These are phyloP conservation scores for Dione juno DNA, from an alignment of 2,888 invertebrate genomes.

Conservation along the genomic window DNA sequence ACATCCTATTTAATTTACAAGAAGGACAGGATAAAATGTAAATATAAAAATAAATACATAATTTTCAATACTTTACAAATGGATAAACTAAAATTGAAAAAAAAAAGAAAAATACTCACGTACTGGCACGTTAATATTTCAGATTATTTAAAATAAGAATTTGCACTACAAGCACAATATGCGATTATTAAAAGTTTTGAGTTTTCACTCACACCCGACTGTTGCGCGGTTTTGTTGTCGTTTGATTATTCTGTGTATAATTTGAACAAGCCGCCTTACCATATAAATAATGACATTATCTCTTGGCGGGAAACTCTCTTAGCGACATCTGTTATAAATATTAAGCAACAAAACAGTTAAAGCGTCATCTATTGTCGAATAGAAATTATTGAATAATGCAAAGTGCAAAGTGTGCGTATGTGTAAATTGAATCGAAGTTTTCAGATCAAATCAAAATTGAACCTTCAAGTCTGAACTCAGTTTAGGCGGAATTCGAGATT, in stretches of 20 bases:
- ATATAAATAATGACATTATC: conserved; percentile 45
- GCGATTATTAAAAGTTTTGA: conserved; percentile 1
- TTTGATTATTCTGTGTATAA: conserved; percentile 62
- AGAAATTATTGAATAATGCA: conserved; percentile 46
- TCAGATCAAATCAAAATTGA: no score
- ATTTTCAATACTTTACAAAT: not conserved
- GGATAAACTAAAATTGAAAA: not conserved
- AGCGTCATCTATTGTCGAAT: conserved; percentile 63
- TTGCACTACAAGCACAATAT: conserved; percentile 1
- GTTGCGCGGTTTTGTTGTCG: conserved; percentile 75
- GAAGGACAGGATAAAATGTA: not conserved
- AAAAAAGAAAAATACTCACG: conserved; percentile 10
- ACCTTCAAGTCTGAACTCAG: no score
- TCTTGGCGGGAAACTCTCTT: conserved; percentile 43
- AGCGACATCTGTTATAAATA: conserved; percentile 57
- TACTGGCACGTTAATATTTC: not conserved
- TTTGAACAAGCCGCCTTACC: conserved; percentile 76
- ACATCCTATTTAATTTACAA: no score
- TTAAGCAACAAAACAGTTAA: conserved; percentile 7
- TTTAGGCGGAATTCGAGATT: no score
- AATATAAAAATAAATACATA: not conserved
- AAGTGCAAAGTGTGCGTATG: not conserved
- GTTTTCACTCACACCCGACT: conserved; percentile 54
- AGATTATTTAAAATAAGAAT: not conserved
- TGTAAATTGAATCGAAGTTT: no score